phyloP scores from a whole-genome alignment of 1,140 invertebrate species.

The Ips typographus region DNA sequence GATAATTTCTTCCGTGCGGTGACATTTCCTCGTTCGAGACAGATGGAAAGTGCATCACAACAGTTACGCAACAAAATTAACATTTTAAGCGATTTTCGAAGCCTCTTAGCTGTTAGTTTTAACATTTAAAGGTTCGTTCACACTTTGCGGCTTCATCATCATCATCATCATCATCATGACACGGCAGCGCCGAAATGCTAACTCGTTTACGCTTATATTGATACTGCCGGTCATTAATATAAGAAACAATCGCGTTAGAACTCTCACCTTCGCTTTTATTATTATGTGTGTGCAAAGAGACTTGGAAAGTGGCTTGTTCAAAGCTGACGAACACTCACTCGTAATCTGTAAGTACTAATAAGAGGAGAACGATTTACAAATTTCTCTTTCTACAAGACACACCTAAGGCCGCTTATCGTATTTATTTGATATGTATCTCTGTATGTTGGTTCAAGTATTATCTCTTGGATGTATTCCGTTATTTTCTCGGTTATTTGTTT shows the following conservation, averaged over 20 bases:
- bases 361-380: neutral
- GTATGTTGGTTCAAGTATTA: no score
- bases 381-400: neutral
- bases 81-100: neutral
- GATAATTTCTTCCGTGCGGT: no score
- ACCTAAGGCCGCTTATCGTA: no score
- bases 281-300: neutral
- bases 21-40: neutral
- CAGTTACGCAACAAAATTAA: neutral
- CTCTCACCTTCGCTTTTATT: neutral
- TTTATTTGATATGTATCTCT: no score
- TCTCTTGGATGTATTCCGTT: no score
- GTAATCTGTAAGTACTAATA: slow-evolving; percentile 1
- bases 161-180: no score
- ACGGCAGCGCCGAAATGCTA: no score
- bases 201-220: no score
- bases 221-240: neutral
- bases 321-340: neutral
- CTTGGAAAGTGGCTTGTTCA: neutral
- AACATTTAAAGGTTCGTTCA: slow-evolving; percentile 4
- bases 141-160: neutral
- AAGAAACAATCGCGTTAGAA: neutral
- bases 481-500: no score
- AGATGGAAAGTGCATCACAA: neutral
- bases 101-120: neutral